phyloP scores from a whole-genome alignment of 2,113 vertebrate species.

The Antechinus stuartii region DNA sequence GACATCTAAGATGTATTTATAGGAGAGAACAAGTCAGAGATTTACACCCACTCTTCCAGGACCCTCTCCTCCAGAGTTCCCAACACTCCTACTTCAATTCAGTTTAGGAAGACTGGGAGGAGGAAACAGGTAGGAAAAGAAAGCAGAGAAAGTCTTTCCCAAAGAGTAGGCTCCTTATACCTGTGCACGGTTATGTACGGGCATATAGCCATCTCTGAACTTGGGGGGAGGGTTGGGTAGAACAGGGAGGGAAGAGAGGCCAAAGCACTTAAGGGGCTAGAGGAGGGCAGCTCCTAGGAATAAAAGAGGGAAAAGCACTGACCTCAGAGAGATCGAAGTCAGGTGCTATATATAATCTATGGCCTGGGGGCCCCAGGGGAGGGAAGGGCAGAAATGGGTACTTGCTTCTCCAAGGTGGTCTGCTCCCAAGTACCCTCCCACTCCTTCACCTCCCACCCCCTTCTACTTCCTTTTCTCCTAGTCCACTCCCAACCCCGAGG shows the following conservation, averaged over 20 bases:
- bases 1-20: not conserved
- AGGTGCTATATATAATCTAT: no score
- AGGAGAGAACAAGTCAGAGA: not conserved
- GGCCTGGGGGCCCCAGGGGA: not conserved
- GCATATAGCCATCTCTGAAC: constrained; percentile 20
- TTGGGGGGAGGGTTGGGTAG: constrained; percentile 1
- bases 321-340: no score
- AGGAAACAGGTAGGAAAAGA: not conserved
- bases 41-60: not conserved
- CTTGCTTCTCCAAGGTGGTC: not conserved
- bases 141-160: not conserved
- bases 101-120: not conserved
- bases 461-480: not conserved
- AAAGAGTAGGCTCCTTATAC: not conserved
- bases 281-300: no score
- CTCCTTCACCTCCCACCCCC: no score
- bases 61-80: not conserved
- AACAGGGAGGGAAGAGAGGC: not conserved
- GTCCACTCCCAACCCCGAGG: not conserved
- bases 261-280: not conserved
- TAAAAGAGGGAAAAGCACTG: not conserved
- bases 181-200: no score
- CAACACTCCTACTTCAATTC: not conserved
- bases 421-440: not conserved
- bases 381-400: constrained; percentile 34